Conservation (phyloP, 2,113 vertebrate genomes). For the Pristiophorus japonicus region DNA sequence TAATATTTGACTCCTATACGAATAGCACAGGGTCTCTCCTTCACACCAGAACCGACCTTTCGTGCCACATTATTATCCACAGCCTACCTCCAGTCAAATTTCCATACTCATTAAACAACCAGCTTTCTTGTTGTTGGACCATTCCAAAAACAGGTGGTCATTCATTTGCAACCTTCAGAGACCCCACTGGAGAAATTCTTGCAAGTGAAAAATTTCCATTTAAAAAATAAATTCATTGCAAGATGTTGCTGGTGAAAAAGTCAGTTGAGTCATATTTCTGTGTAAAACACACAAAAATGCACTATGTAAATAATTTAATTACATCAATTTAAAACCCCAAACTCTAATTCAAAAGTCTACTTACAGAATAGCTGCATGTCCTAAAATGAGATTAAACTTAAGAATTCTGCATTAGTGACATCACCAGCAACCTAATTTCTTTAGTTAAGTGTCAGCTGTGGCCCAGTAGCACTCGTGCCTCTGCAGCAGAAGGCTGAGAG, state of each 20-base stretch:
- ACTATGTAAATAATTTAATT: not conserved
- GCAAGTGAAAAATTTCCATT: not conserved
- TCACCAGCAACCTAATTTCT: not conserved
- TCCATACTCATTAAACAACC: not conserved
- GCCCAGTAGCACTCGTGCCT: not conserved
- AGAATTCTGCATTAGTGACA: not conserved
- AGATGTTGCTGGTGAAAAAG: not conserved
- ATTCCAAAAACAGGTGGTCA: not conserved
- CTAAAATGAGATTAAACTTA: constrained; percentile 5
- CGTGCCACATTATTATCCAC: not conserved
- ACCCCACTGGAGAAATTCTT: not conserved
- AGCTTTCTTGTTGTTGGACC: not conserved
- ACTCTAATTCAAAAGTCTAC: not conserved
- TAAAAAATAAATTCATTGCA: not conserved
- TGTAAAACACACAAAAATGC: not conserved
- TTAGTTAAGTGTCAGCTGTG: not conserved
- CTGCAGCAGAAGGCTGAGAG: too few species aligned
- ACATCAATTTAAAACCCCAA: not conserved
- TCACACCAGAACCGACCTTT: not conserved
- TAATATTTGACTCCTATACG: not conserved
- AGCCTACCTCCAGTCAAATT: not conserved
- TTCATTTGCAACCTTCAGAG: not conserved
- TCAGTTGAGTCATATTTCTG: not conserved
- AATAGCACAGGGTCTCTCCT: too few species aligned
- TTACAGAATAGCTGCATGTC: not conserved